Percentiles rank a stretch among this genome's conserved stretches.
These are phyloP conservation scores for Carassius carassius DNA, from an alignment of 2,113 vertebrate species.

Conservation along the genomic window DNA sequence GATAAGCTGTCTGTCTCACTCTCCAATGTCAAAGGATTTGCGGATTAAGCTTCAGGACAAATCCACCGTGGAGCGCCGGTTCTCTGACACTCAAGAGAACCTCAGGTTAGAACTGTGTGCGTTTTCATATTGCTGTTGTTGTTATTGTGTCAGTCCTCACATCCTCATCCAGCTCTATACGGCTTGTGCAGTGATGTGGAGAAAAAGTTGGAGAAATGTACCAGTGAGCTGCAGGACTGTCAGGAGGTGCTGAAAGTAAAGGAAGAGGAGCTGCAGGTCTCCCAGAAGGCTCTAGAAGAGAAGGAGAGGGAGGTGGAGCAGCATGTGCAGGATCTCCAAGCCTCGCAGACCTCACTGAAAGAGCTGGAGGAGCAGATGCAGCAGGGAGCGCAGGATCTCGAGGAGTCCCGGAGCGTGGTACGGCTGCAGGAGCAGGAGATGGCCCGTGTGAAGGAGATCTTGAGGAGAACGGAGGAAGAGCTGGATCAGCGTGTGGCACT, in stretches of 20 bases:
- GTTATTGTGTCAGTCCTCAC: constrained; percentile 6
- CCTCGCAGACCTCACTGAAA: constrained; percentile 55
- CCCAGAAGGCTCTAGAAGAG: constrained; percentile 58
- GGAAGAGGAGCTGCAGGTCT: constrained; percentile 65
- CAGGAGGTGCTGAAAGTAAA: constrained; percentile 74
- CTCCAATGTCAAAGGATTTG: constrained; percentile 66
- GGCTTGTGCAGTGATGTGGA: constrained; percentile 72
- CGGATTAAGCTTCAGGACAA: constrained; percentile 71
- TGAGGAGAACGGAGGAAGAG: constrained; percentile 76
- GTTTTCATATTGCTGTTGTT: constrained; percentile 4
- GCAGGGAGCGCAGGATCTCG: constrained; percentile 71
- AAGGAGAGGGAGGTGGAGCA: constrained; percentile 58
- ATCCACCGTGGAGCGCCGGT: constrained; percentile 70
- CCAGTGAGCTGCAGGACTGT: constrained; percentile 67
- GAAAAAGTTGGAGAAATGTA: constrained; percentile 74
- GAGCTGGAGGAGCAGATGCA: constrained; percentile 74
- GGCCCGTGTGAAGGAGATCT: constrained; percentile 71
- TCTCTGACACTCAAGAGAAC: constrained; percentile 76
- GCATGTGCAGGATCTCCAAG: constrained; percentile 58
- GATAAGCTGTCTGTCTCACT: constrained; percentile 16
- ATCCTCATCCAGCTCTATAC: constrained; percentile 1
- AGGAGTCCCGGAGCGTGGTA: constrained; percentile 70
- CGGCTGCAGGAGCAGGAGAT: constrained; percentile 76
- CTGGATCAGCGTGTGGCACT: constrained; percentile 79
- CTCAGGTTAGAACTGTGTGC: constrained; percentile 74